Evolutionary conservation across 2,797 vertebrate species (phyloP).

Genomic region (Chelonia mydas): DNA sequence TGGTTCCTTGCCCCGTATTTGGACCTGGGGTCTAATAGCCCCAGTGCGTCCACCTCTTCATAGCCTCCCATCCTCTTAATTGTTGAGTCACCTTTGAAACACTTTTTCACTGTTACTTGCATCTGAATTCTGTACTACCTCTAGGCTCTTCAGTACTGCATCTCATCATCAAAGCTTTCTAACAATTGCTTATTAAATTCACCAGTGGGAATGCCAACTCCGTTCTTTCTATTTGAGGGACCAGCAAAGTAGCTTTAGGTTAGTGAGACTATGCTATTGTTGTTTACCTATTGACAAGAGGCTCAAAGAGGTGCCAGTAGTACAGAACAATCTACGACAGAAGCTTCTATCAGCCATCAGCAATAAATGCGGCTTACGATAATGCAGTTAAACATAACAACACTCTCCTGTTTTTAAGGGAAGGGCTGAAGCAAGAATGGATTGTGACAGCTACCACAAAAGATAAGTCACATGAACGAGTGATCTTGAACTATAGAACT

Average conservation of each 20-base stretch:
- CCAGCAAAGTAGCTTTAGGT: not conserved
- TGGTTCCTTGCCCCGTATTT: not conserved
- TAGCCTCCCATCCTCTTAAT: not conserved
- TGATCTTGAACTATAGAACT: not conserved
- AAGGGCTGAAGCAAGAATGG: not conserved
- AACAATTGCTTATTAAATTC: not conserved
- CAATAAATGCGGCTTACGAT: not conserved
- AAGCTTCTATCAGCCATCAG: not conserved
- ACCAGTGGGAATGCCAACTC: not conserved
- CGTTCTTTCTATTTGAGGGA: not conserved
- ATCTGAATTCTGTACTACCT: not conserved
- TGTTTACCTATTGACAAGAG: not conserved
- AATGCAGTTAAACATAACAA: not conserved
- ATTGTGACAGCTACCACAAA: not conserved
- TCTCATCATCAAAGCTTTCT: not conserved
- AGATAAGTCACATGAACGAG: not conserved
- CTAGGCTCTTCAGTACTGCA: not conserved
- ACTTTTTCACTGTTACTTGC: not conserved
- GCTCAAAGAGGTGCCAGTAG: not conserved
- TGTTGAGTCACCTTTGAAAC: not conserved
- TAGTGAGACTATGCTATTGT: not conserved
- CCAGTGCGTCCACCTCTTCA: not conserved
- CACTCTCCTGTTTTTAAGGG: not conserved
- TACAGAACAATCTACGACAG: not conserved
- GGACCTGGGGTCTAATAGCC: not conserved